Conservation (phyloP, 2,797 vertebrate genomes). For the Delichon dasypus region DNA sequence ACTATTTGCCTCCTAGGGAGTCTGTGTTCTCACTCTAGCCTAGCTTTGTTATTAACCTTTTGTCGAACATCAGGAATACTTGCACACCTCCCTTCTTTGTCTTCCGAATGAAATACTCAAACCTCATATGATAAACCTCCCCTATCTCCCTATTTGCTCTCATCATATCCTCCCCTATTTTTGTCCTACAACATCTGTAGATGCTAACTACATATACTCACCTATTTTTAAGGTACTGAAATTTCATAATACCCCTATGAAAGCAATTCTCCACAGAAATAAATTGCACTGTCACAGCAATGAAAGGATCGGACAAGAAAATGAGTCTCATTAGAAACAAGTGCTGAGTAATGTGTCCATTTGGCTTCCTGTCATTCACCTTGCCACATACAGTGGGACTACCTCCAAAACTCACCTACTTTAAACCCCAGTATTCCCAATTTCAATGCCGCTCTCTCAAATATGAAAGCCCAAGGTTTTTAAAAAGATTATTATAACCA, state of each 20-base stretch:
- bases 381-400: background rate
- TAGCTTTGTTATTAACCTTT: background rate
- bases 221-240: background rate
- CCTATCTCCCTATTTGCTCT: background rate
- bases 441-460: background rate
- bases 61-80: background rate
- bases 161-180: background rate
- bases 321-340: constrained; percentile 23
- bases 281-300: constrained; percentile 3
- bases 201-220: background rate
- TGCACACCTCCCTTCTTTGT: background rate
- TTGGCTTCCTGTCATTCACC: constrained; percentile 16
- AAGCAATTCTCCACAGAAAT: constrained; percentile 9
- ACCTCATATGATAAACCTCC: background rate
- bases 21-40: background rate
- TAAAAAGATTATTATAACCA: background rate
- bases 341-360: background rate
- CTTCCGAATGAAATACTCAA: background rate
- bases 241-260: background rate
- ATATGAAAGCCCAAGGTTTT: background rate
- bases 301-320: constrained; percentile 17
- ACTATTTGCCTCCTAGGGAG: background rate
- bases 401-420: background rate
- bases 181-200: background rate
- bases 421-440: background rate